Evolutionary conservation across 2,888 invertebrate species (phyloP), one percentile per base, ranked within the genome.

Genomic region (Trichacis sp.): DNA sequence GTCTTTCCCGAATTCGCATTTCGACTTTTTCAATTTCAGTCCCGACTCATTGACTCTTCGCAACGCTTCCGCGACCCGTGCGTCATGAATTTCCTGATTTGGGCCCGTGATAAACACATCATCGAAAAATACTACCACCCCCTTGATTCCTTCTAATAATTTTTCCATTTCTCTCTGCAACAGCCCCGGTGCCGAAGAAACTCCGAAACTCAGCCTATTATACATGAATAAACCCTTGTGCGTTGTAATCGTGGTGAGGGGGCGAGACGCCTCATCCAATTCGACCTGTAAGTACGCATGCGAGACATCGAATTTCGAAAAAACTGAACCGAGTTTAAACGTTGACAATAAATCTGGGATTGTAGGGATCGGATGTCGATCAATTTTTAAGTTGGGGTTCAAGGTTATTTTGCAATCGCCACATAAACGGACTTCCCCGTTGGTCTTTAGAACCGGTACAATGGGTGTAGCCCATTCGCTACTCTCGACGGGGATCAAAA

Each of bases 91-190:
- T 49, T 68, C 59, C 46, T 64, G 11, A 30, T 61, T 55, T 52
- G 71, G 1, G 75, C 82, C 73, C 60, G 40, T 76, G 9, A 85
- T 63, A 2, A 82, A 51, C 45, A 85, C 82, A 69, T 84, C 83
- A 69, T 84, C 84, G 18, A 78, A 79, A 46, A 77, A 76, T 50
- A 80, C 82, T 19, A 81, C 61, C 2, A 72, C 74, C 0, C 82
- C 81, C 36, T 78, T 71, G 15, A 80, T 80, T 3, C 69, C 71
- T 36, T 61, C 29, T 1, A 86, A 51, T 40, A 76, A 24, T 18
- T 56, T 29, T 36, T 78, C 74, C 52, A 77, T 77, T 19, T 70
- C 63, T 45, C 69, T 73, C 56, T 81, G 78, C 65, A 81, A 81
- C 14, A 73, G 67, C 36, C 78, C 77, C 17, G 79, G 79, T 53